Base-by-base conservation (phyloP, 2,113 vertebrate species). In the Silurus asotus region DNA sequence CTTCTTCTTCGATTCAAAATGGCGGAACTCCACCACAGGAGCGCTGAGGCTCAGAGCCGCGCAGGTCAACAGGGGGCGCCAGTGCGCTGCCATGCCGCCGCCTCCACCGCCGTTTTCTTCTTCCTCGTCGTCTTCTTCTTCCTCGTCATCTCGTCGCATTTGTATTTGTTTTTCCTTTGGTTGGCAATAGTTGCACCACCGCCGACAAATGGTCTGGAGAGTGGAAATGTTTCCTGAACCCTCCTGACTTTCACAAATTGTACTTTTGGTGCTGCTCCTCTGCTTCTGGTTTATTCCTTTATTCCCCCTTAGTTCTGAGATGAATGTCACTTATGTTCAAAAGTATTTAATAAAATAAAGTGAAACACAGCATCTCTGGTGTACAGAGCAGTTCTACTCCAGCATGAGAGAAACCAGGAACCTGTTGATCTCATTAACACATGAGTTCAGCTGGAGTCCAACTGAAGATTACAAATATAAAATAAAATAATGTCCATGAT, bases 1-100 rank as follows among this genome's bases (percentile, higher is more conserved):
- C 92, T 94, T 94, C 76, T 94, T 94, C 76, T 94, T 94, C 90
- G 89, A 94, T 93, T 94, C 94, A 95, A 95, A 95, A 95, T 95
- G 94, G 94, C 94, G 94, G 37, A 93, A 93, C 90, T 91, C 92
- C 84, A 28, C 49, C 17, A 59, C 58, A 61, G 58, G 81, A 45
- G 85, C 82, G 85, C 59, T 53, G 72, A 76, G 75, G 58, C 58
- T 78, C 7, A 78, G 25, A 78, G 8, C 11, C 13, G n/a, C n/a
- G 3, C 53, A 3, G 17, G 1, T 28, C 88, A 61, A 70, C 20
- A 19, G 88, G 62, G 83, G 87, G 88, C 89, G 83, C 84, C 79
- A 84, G 25, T 53, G 13, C 8, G 2, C 37, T 37, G 37, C 37
- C 37, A 37, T 37, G 37, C 37, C 37, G 37, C 37, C 37, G 37